Conservation (phyloP, 2,113 vertebrate species). For the Peromyscus maniculatus region DNA sequence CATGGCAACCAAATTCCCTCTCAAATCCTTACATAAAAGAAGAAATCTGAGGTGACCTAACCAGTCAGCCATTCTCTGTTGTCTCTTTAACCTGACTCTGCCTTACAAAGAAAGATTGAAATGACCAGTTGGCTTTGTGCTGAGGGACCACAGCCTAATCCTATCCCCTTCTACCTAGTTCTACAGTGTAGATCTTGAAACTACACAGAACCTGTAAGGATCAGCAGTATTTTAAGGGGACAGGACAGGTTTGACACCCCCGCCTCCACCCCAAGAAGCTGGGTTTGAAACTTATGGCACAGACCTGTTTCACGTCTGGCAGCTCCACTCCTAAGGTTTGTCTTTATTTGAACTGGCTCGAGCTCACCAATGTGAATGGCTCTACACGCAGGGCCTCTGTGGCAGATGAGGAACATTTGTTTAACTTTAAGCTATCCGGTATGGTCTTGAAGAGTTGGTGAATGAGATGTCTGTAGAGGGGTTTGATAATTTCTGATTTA, state of each 20-base stretch:
- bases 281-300: neutral
- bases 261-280: neutral
- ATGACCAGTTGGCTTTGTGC: neutral
- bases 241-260: neutral
- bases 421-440: neutral
- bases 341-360: slow-evolving; percentile 56
- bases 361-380: neutral
- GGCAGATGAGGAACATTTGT: neutral
- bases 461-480: neutral
- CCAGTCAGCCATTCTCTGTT: neutral
- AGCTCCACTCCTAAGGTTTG: neutral
- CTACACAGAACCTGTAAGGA: neutral
- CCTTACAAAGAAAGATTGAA: neutral
- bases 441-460: neutral
- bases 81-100: neutral
- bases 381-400: neutral
- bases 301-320: neutral
- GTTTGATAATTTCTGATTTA: neutral
- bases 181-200: neutral
- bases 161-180: neutral
- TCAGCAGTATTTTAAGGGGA: neutral
- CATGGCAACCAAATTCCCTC: neutral
- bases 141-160: neutral
- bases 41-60: slow-evolving; percentile 7
- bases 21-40: slow-evolving; percentile 13